A percentile compares a stretch with the other conserved stretches of the same genome.
These are phyloP conservation scores for Limonius californicus DNA, from an alignment of 1,140 invertebrate genomes.

Conservation along the genomic window DNA sequence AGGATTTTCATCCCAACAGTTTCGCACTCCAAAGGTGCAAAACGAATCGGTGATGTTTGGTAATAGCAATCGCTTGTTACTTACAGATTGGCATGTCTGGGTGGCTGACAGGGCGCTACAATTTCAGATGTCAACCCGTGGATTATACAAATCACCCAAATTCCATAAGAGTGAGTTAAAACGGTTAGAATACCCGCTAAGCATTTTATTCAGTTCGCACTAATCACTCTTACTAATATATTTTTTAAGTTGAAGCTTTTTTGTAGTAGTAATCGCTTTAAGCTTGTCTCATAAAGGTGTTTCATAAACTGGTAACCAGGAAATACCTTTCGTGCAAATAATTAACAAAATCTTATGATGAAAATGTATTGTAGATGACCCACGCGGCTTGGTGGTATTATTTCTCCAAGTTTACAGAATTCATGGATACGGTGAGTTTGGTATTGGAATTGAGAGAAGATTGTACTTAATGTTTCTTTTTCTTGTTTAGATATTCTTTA, in stretches of 20 bases:
- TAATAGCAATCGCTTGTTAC: slow-evolving; percentile 13
- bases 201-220: no score
- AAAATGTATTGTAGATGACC: slow-evolving; percentile 54
- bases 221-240: no score
- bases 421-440: slow-evolving; percentile 94
- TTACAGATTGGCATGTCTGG: slow-evolving; percentile 55
- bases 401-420: slow-evolving; percentile 93
- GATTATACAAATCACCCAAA: slow-evolving; percentile 86
- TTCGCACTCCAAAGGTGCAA: no score
- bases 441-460: background rate
- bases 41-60: no score
- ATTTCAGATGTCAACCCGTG: slow-evolving; percentile 91
- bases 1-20: no score
- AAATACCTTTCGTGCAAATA: no score
- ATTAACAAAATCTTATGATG: no score
- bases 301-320: no score
- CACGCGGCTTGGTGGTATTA: slow-evolving; percentile 92
- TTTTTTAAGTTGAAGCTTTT: no score
- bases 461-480: background rate
- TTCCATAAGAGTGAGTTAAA: slow-evolving; percentile 77
- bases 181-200: background rate
- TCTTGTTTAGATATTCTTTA: slow-evolving; percentile 67
- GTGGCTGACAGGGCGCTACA: slow-evolving; percentile 84
- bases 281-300: no score
- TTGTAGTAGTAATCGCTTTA: no score